These are phyloP conservation scores for Cisticola juncidis DNA, from an alignment of 2,113 vertebrate genomes.

Conservation along the genomic window DNA sequence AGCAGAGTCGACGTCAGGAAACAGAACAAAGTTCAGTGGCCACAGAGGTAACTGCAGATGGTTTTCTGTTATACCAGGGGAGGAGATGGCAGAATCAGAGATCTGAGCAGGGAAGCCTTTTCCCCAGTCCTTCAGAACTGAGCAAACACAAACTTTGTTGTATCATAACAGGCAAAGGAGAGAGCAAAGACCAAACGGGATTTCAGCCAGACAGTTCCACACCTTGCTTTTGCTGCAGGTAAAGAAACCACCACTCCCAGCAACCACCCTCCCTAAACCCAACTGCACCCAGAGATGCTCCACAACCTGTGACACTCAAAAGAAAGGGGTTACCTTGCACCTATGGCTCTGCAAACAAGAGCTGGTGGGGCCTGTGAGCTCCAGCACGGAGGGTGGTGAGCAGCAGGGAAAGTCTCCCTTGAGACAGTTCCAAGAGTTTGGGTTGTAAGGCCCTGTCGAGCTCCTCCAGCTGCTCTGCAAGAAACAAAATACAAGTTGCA, in stretches of 20 bases:
- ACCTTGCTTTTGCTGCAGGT: fast-evolving
- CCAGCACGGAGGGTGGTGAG: not conserved
- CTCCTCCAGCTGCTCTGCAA: not conserved
- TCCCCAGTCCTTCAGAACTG: not conserved
- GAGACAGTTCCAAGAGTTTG: not conserved
- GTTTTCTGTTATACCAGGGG: not conserved
- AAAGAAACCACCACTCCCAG: not conserved
- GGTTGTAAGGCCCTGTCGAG: fast-evolving
- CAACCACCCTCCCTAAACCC: not conserved
- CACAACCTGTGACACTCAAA: not conserved
- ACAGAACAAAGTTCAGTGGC: slow-evolving; percentile 6
- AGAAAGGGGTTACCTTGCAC: slow-evolving; percentile 1
- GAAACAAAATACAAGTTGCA: not conserved
- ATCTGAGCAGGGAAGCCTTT: not conserved
- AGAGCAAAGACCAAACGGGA: not conserved
- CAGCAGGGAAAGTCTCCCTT: not conserved
- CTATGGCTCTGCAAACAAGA: not conserved
- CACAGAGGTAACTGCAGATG: not conserved
- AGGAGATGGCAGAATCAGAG: not conserved
- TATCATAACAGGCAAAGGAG: not conserved
- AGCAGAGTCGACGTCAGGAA: not conserved
- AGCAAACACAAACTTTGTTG: not conserved
- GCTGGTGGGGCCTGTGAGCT: not conserved
- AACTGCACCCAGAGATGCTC: not conserved
- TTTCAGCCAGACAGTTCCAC: not conserved